Evolutionary conservation across 1,140 invertebrate species (phyloP).

Genomic region (Zaprionus vittiger): DNA sequence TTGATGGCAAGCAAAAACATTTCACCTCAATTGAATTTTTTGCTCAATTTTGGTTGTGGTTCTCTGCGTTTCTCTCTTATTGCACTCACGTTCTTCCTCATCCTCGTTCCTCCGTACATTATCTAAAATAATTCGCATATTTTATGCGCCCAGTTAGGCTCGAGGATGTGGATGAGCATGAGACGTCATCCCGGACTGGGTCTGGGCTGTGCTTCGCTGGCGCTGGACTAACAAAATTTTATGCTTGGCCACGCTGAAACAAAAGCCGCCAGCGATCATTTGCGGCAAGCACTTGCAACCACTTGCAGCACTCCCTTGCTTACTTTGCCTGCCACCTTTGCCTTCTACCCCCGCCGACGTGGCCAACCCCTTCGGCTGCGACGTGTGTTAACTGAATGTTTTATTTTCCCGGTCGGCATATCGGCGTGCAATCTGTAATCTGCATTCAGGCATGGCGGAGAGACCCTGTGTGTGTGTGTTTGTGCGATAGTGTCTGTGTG

Average conservation of each 20-base stretch:
- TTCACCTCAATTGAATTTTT: not conserved
- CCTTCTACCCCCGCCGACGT: not conserved
- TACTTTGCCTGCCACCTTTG: conserved; percentile 18
- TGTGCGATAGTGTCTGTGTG: not conserved
- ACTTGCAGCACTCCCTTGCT: conserved; percentile 12
- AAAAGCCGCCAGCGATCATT: conserved; percentile 26
- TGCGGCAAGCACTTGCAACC: conserved; percentile 10
- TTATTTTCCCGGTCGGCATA: conserved; percentile 48
- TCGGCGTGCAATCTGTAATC: conserved; percentile 67
- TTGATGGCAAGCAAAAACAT: not conserved
- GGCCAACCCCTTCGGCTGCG: conserved; percentile 33
- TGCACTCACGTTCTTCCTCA: not conserved
- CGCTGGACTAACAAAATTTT: conserved; percentile 50
- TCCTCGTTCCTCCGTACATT: conserved; percentile 13
- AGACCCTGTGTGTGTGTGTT: not conserved
- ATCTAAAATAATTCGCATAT: conserved; percentile 35
- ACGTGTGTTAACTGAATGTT: conserved; percentile 49
- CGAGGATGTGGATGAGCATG: conserved; percentile 18
- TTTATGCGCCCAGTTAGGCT: conserved; percentile 24
- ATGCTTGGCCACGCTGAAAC: conserved; percentile 55
- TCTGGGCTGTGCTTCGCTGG: conserved; percentile 32
- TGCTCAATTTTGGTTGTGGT: conserved; percentile 7
- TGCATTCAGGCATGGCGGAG: conserved; percentile 65
- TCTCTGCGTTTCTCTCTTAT: not conserved
- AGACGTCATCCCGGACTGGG: conserved; percentile 2